Evolutionary conservation across 2,888 invertebrate species (phyloP).

Genomic region (Didymodactylos carnosus): DNA sequence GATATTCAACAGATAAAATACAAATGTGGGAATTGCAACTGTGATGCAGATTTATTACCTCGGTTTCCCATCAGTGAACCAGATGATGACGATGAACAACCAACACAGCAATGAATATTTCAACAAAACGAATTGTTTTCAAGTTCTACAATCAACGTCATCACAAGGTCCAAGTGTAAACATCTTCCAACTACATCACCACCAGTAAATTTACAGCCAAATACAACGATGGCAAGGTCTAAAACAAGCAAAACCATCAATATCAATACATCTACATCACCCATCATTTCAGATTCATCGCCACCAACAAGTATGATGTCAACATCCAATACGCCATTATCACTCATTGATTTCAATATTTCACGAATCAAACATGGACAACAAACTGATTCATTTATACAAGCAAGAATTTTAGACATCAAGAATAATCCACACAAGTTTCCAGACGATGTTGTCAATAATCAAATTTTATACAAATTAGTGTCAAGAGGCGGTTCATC

Average conservation of each 20-base stretch:
- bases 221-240: too few relatives aligned
- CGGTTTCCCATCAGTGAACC: not conserved
- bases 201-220: too few relatives aligned
- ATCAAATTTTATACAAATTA: not conserved
- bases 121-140: too few relatives aligned
- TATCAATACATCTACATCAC: too few relatives aligned
- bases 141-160: not conserved
- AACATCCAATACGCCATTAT: too few relatives aligned
- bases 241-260: too few relatives aligned
- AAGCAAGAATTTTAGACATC: not conserved
- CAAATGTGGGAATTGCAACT: not conserved
- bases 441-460: not conserved
- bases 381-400: not conserved
- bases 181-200: not conserved
- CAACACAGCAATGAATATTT: too few relatives aligned
- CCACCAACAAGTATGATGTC: not conserved
- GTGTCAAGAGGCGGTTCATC: not conserved
- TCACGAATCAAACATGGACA: not conserved
- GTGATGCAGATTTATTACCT: not conserved
- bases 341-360: not conserved
- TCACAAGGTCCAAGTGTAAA: not conserved
- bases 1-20: not conserved
- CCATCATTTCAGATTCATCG: too few relatives aligned
- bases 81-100: not conserved
- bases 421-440: not conserved